These are phyloP conservation scores for Sarcophaga carnaria DNA, from an alignment of 2,888 invertebrate genomes.

Conservation along the genomic window DNA sequence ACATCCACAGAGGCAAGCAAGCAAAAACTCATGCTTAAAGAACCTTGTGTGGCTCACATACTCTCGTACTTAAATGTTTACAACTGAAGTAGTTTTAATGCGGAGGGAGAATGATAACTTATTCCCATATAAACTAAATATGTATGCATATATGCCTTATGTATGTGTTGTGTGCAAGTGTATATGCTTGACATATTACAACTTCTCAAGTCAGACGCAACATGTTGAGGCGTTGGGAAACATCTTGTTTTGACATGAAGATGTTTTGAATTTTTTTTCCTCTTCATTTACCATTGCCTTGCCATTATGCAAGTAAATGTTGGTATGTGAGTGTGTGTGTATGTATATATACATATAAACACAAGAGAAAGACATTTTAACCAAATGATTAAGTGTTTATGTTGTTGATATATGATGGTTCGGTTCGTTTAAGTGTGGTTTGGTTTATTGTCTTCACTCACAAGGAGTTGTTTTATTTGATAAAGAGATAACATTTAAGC, in stretches of 20 bases:
- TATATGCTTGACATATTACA: conserved; percentile 28
- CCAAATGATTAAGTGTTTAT: conserved; percentile 67
- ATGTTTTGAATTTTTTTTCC: conserved; percentile 47
- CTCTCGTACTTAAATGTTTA: no score
- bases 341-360: not conserved
- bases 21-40: no score
- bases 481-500: conserved; percentile 42
- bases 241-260: conserved; percentile 69
- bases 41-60: no score
- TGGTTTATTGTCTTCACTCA: not conserved
- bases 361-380: conserved; percentile 43
- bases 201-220: conserved; percentile 63
- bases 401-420: conserved; percentile 63
- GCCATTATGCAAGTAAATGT: not conserved
- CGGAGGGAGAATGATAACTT: not conserved
- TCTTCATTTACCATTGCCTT: not conserved
- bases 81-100: conserved; percentile 1
- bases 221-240: conserved; percentile 67
- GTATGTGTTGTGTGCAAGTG: conserved; percentile 4
- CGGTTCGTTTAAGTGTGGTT: not conserved
- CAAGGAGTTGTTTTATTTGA: conserved; percentile 22
- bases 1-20: not conserved
- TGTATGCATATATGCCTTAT: conserved; percentile 10
- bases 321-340: not conserved
- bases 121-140: not conserved